phyloP scores from a whole-genome alignment of 1,140 invertebrate genomes.

The Lethrus apterus region DNA sequence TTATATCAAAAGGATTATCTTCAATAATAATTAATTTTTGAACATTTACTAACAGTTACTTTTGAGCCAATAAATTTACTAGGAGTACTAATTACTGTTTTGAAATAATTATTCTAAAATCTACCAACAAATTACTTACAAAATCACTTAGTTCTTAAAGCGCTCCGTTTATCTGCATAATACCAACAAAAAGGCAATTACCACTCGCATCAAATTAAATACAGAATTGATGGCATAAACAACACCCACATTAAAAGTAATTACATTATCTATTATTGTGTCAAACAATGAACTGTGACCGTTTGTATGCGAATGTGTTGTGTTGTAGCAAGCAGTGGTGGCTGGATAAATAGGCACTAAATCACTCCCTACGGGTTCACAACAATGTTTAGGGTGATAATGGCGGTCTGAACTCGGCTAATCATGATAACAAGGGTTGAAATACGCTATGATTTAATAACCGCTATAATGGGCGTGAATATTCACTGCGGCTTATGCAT shows the following conservation, averaged over 20 bases:
- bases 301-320: neutral
- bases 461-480: constrained; percentile 13
- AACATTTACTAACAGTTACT: too few species aligned
- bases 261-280: constrained; percentile 6
- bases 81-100: too few species aligned
- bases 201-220: too few species aligned
- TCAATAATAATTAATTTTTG: too few species aligned
- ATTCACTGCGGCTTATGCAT: too few species aligned
- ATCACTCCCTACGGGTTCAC: constrained; percentile 7
- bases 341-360: constrained; percentile 10
- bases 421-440: constrained; percentile 13
- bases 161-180: too few species aligned
- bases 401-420: constrained; percentile 10
- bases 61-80: too few species aligned
- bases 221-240: neutral
- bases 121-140: too few species aligned
- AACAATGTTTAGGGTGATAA: constrained; percentile 12
- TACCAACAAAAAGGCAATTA: too few species aligned
- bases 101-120: too few species aligned
- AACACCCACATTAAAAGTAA: constrained; percentile 2
- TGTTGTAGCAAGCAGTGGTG: neutral
- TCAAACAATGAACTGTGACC: neutral
- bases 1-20: too few species aligned
- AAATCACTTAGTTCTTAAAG: too few species aligned
- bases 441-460: constrained; percentile 14